Evolutionary conservation across 2,113 vertebrate species (phyloP), one percentile per base, ranked within the genome.

Genomic region (Toxotes chatareus): DNA sequence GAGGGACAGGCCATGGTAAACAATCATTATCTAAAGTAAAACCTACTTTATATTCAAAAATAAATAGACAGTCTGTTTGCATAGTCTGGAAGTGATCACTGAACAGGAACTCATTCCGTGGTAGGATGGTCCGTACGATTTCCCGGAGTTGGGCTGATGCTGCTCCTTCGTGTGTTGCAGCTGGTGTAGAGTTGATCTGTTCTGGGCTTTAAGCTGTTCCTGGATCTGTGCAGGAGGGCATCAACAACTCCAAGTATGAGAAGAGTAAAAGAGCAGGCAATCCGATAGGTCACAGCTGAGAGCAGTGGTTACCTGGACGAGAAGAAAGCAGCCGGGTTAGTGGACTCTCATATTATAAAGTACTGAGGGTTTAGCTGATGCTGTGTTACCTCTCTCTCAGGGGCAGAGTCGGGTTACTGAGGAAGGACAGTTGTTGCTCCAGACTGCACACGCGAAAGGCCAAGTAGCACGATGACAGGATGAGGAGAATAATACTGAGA

Each of bases 371-470:
- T 12, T 31, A 83, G 70, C 38, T 40, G 55, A 19, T 21, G 19
- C 19, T 83, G 67, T 36, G 75, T 89, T 73, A 96, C 95, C 95
- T 95, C 77, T 95, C 93, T 80, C 91, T 90, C 64, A 95, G 86
- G 36, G 93, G 93, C 56, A 95, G 84, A 13, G 91, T 91, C n/a
- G 94, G 93, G 74, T 94, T 95, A 72, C 86, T 91, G 82, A 98
- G 94, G 76, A 96, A 96, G 64, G 95, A 96, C 57, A 99, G 93
- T 90, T 97, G 97, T 93, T 98, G 96, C 90, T 99, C 97, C 94
- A 99, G 94, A 62, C 93, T 96, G 89, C 97, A 98, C 86, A 99
- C 97, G 32, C 97, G 96, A 82, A 98, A 97, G 0, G 97, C 97
- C 95, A 99, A 93, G 79, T 98, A 99, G 0, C 96, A 98, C 0